Evolutionary conservation across 2,113 vertebrate genomes (phyloP).

Genomic region (Ophiodon elongatus): DNA sequence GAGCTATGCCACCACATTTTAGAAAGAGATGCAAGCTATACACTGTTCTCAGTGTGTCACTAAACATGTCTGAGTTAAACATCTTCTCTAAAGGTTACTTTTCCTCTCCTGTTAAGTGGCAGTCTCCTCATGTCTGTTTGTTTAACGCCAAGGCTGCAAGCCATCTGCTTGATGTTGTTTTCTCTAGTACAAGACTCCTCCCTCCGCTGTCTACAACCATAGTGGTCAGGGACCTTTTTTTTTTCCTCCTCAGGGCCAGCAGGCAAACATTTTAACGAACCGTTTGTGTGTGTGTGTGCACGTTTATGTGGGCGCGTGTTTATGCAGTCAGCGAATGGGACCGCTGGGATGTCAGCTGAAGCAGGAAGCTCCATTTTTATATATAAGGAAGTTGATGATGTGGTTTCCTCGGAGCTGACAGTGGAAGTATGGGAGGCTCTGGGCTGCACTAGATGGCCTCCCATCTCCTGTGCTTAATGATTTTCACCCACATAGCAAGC

Average conservation of each 20-base stretch:
- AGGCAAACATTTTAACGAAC: background rate
- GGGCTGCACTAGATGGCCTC: constrained; percentile 42
- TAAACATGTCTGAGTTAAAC: background rate
- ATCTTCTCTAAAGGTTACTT: background rate
- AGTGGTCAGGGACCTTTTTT: constrained; percentile 15
- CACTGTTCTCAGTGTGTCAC: background rate
- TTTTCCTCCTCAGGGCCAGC: background rate
- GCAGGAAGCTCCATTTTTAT: constrained; percentile 62
- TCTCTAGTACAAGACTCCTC: constrained; percentile 9
- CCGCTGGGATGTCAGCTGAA: constrained; percentile 40
- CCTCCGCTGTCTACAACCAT: background rate
- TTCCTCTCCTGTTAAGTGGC: background rate
- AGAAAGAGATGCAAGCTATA: background rate
- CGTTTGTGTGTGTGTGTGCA: background rate
- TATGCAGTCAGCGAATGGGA: constrained; percentile 2
- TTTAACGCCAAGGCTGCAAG: constrained; percentile 5
- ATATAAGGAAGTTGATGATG: constrained; percentile 50
- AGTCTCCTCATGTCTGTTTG: background rate
- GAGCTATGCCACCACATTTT: background rate
- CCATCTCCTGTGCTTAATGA: constrained; percentile 68
- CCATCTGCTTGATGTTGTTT: constrained; percentile 27
- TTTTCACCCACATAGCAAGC: constrained; percentile 41
- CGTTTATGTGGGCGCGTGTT: background rate
- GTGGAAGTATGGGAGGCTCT: constrained; percentile 27
- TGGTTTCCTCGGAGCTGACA: constrained; percentile 46